Base-by-base conservation (phyloP, 2,888 invertebrate species). In the Brachynemurus nebulosus region DNA sequence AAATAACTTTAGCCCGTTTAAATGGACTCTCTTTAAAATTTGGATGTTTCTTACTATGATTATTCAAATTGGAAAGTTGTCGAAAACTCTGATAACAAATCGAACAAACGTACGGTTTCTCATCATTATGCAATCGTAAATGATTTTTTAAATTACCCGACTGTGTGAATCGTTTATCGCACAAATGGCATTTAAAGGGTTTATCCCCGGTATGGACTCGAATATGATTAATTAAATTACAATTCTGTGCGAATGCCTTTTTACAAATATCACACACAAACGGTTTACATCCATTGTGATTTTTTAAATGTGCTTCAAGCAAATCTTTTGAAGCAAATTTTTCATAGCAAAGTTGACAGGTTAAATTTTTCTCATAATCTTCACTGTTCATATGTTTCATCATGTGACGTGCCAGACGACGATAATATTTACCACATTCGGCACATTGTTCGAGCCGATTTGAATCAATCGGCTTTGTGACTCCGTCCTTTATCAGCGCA, bases 101-200 rank as follows among this genome's bases (percentile, higher is more conserved):
- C 34, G 44, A 49, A 43, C 54, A 54, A 7, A 48, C 45, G 44
- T 48, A 53, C 7, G 54, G 54, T 39, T 51, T 52, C 43, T 52
- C 52, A 18, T 52, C 53, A 14, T 50, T 50, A 42, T 54, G 54
- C 12, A 53, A 46, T 30, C 53, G 46, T 42, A 50, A 42, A 37
- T 54, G 54, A 35, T 54, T 54, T 35, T 54, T 51, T 47, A 54
- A 49, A 42, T 54, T 54, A n/a, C 53, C 54, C 12, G 51, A 48
- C 43, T 54, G 54, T 3, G 54, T 51, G 44, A 54, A 54, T n/a
- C 48, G 46, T 47, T 53, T 54, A 20, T 45, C 47, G 33, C 54
- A 54, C 25, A 47, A 44, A 20, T 46, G 44, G 39, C 54, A 54
- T 40, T 52, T 48, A 41, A 52, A 54, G 23, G 51, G 48, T 42